These are phyloP conservation scores for Esox masquinongy DNA, from an alignment of 2,797 vertebrate genomes.

Conservation along the genomic window DNA sequence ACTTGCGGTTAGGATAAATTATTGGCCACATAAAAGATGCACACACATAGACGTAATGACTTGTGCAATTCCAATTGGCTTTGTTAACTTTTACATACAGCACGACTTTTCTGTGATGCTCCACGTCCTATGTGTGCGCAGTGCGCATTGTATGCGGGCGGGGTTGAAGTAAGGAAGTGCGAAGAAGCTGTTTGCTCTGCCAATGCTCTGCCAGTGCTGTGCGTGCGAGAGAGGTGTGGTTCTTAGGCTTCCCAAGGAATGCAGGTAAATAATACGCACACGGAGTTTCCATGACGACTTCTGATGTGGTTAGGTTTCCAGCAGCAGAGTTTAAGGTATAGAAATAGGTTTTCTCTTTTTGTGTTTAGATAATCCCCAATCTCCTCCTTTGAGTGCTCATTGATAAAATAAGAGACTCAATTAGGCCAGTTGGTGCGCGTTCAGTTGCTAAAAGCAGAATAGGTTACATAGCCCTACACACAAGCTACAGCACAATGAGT, in stretches of 20 bases:
- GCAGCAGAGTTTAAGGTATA: conserved; percentile 35
- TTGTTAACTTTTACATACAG: background rate
- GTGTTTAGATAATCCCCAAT: conserved; percentile 34
- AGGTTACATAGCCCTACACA: background rate
- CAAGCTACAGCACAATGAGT: conserved; percentile 7
- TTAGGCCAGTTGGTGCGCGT: conserved; percentile 12
- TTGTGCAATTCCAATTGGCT: background rate
- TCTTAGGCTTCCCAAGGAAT: conserved; percentile 54
- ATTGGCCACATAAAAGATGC: background rate
- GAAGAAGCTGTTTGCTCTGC: conserved; percentile 12
- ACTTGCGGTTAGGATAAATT: background rate
- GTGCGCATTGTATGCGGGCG: background rate
- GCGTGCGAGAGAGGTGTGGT: conserved; percentile 56
- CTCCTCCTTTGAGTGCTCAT: conserved; percentile 36
- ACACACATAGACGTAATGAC: background rate
- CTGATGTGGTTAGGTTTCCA: conserved; percentile 52
- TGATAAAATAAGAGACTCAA: conserved; percentile 32
- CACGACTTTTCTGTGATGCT: background rate
- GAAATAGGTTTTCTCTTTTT: conserved; percentile 31
- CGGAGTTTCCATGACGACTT: conserved; percentile 50
- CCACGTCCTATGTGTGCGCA: background rate
- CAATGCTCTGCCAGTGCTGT: conserved; percentile 7
- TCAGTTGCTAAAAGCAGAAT: conserved; percentile 23
- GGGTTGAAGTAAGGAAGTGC: conserved; percentile 8
- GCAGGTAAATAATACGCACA: conserved; percentile 58